Evolutionary conservation across 2,113 vertebrate species (phyloP).

Genomic region (Cricetomys ansorgei): DNA sequence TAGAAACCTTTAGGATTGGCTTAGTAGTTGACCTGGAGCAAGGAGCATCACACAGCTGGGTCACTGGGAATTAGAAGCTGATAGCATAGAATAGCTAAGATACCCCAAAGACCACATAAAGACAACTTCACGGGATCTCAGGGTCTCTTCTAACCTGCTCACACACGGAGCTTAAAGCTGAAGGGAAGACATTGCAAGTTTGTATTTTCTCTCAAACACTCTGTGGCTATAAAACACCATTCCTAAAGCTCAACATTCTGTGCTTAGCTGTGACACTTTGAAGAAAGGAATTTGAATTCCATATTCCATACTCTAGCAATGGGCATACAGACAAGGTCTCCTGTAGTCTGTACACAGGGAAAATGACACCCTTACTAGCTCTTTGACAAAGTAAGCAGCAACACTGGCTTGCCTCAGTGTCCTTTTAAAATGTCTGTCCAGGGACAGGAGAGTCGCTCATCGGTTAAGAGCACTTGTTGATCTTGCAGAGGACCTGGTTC

Average conservation of each 20-base stretch:
- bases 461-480: not conserved
- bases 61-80: not conserved
- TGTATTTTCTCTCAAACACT: conserved; percentile 42
- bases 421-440: conserved; percentile 46
- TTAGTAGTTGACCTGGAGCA: not conserved
- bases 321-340: conserved; percentile 7
- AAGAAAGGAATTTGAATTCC: conserved; percentile 53
- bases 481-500: not conserved
- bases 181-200: not conserved
- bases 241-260: conserved; percentile 63
- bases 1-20: not conserved
- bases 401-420: conserved; percentile 8
- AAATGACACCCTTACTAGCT: conserved; percentile 63
- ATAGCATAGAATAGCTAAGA: not conserved
- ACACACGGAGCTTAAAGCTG: not conserved
- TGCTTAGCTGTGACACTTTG: conserved; percentile 36
- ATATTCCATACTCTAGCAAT: conserved; percentile 57
- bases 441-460: not conserved
- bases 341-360: conserved; percentile 49
- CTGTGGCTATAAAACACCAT: not conserved
- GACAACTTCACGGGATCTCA: not conserved
- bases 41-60: not conserved
- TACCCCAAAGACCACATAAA: not conserved
- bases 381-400: not conserved
- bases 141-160: not conserved